A percentile compares a stretch with the other conserved stretches of the same genome.
These are phyloP conservation scores for Tarsius wallacei DNA, from an alignment of 2,797 vertebrate species.

Conservation along the genomic window DNA sequence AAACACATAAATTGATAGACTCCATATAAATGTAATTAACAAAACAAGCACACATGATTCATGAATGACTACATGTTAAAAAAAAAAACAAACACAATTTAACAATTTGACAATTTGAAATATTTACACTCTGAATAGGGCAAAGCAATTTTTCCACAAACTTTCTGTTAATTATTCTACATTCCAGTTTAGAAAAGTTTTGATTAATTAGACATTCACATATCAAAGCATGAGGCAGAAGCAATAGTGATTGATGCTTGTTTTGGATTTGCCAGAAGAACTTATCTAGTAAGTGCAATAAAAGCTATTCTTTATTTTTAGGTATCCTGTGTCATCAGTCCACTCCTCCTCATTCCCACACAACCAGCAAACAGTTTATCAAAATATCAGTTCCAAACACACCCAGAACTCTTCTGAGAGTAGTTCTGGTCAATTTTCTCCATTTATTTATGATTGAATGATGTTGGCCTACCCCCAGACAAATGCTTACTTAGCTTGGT, in stretches of 20 bases:
- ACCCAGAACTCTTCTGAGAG: conserved; percentile 27
- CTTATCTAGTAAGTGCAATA: background rate
- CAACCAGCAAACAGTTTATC: conserved; percentile 26
- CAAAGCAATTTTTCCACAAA: background rate
- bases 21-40: background rate
- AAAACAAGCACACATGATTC: background rate
- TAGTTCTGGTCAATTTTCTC: conserved; percentile 27
- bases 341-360: background rate
- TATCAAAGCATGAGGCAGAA: conserved; percentile 15
- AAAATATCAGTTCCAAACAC: conserved; percentile 34
- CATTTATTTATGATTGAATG: background rate
- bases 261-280: background rate
- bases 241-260: background rate
- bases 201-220: conserved; percentile 23
- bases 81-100: background rate
- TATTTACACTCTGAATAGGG: background rate
- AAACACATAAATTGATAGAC: background rate
- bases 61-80: background rate
- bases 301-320: background rate
- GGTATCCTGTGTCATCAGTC: background rate
- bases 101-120: background rate
- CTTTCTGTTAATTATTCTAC: background rate
- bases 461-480: background rate
- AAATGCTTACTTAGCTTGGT: background rate
- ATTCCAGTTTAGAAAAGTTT: background rate